Conservation (phyloP, 1,140 invertebrate genomes). For the Atta colombica region DNA sequence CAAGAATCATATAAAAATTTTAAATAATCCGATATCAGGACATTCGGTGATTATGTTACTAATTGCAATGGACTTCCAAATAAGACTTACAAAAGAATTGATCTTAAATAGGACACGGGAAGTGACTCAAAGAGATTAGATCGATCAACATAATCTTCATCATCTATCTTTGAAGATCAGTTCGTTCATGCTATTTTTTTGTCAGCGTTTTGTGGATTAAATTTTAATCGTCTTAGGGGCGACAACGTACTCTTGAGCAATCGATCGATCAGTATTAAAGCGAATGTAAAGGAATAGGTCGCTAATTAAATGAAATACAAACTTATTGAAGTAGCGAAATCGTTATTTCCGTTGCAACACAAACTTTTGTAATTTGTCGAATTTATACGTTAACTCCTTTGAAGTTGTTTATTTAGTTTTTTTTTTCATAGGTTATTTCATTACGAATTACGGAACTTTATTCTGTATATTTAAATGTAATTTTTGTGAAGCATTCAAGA, state of each 20-base stretch:
- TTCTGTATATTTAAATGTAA: background rate
- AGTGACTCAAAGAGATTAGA: slow-evolving; percentile 25
- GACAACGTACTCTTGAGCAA: background rate
- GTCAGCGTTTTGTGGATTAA: slow-evolving; percentile 21
- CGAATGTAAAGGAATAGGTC: slow-evolving; percentile 13
- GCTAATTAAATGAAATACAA: slow-evolving; percentile 54
- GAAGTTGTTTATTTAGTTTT: slow-evolving; percentile 23
- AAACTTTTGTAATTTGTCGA: slow-evolving; percentile 28
- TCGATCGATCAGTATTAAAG: slow-evolving; percentile 24
- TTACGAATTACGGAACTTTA: background rate
- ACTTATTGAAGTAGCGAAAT: slow-evolving; percentile 31
- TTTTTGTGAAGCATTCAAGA: background rate
- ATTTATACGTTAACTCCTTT: slow-evolving; percentile 4
- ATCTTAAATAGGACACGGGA: background rate
- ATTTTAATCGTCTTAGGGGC: slow-evolving; percentile 42
- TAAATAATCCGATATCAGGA: background rate
- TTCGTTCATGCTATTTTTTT: slow-evolving; percentile 22
- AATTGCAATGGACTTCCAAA: background rate
- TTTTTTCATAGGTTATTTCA: slow-evolving; percentile 15
- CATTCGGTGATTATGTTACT: background rate
- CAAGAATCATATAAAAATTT: background rate
- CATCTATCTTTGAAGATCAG: slow-evolving; percentile 38
- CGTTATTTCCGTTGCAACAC: slow-evolving; percentile 26
- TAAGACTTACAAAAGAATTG: background rate
- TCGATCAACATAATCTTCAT: slow-evolving; percentile 10